Conservation (phyloP, 2,113 vertebrate genomes). For the Sapayoa aenigma region DNA sequence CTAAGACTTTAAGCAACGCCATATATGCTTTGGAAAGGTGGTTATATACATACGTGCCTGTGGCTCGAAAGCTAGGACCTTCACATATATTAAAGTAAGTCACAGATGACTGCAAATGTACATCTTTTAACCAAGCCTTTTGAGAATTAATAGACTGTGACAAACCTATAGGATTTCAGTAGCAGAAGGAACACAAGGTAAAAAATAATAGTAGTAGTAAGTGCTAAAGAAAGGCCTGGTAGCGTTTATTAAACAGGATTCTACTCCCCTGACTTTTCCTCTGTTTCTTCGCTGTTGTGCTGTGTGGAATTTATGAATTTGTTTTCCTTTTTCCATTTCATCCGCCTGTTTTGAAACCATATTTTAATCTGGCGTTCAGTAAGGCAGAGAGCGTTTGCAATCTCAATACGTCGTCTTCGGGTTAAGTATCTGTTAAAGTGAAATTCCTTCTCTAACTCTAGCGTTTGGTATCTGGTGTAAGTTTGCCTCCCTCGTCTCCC, state of each 20-base stretch:
- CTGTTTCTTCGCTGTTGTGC: slow-evolving; percentile 78
- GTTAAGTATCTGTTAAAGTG: slow-evolving; percentile 87
- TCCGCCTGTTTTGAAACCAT: slow-evolving; percentile 87
- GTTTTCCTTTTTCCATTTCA: slow-evolving; percentile 88
- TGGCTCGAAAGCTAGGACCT: not conserved
- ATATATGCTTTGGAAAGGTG: not conserved
- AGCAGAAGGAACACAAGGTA: slow-evolving; percentile 42
- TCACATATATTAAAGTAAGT: slow-evolving; percentile 59
- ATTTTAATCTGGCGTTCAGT: slow-evolving; percentile 88
- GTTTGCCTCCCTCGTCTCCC: slow-evolving; percentile 84
- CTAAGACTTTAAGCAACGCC: not conserved
- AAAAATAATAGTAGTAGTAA: slow-evolving; percentile 57
- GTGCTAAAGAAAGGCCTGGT: slow-evolving; percentile 56
- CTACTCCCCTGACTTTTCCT: slow-evolving; percentile 82
- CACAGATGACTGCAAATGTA: slow-evolving; percentile 59
- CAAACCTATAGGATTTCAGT: slow-evolving; percentile 41
- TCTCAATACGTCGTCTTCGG: slow-evolving; percentile 84
- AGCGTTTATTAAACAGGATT: slow-evolving; percentile 55
- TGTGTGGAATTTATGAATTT: slow-evolving; percentile 83
- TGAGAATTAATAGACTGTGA: slow-evolving; percentile 48
- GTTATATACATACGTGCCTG: not conserved
- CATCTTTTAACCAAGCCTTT: slow-evolving; percentile 66
- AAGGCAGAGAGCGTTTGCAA: slow-evolving; percentile 83
- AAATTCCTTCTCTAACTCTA: slow-evolving; percentile 87
- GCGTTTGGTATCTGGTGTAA: slow-evolving; percentile 84